Conservation (phyloP, 2,113 vertebrate genomes). For the Rhynchomys soricoides region DNA sequence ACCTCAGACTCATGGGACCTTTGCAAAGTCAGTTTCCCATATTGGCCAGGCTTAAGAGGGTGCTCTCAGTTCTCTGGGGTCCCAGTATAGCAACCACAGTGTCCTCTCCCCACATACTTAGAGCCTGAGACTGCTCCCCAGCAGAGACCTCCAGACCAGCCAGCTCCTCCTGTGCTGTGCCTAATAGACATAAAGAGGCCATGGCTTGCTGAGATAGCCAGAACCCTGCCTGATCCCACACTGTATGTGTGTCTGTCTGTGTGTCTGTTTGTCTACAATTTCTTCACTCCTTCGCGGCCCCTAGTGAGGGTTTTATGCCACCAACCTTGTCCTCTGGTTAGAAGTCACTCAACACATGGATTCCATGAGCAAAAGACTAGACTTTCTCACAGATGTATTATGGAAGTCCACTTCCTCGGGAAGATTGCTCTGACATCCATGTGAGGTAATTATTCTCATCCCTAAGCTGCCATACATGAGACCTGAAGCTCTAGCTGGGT, state of each 20-base stretch:
- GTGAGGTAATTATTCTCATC: neutral
- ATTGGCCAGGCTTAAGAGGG: neutral
- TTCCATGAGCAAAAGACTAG: neutral
- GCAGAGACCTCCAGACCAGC: neutral
- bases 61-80: neutral
- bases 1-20: neutral
- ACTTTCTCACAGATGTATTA: neutral
- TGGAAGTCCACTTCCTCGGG: neutral
- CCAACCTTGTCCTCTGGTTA: neutral
- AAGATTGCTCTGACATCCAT: neutral
- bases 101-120: too few relatives aligned
- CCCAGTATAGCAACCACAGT: neutral
- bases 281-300: neutral
- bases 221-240: neutral
- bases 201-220: neutral
- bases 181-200: neutral
- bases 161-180: neutral
- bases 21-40: neutral
- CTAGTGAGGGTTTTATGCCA: neutral
- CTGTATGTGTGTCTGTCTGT: neutral
- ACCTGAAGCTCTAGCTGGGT: neutral
- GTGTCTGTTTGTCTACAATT: neutral
- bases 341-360: neutral
- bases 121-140: neutral
- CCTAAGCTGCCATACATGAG: accelerated